phyloP scores from a whole-genome alignment of 2,888 invertebrate species.

The Seira sanloemensis region DNA sequence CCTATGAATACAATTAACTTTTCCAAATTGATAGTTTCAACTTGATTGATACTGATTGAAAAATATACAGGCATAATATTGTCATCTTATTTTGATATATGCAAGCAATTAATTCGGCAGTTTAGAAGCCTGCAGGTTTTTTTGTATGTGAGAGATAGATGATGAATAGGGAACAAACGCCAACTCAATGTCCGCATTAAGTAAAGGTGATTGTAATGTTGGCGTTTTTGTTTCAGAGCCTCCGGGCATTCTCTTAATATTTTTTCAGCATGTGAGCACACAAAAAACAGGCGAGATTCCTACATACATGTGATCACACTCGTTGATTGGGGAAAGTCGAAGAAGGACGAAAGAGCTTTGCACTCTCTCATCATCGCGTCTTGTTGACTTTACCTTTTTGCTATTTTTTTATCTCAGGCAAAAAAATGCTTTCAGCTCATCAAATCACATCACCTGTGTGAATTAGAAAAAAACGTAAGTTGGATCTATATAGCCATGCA shows the following conservation, averaged over 20 bases:
- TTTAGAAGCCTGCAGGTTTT: background rate
- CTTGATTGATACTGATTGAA: constrained; percentile 1
- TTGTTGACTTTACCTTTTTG: constrained; percentile 16
- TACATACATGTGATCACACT: constrained; percentile 40
- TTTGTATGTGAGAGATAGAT: background rate
- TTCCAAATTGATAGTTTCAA: background rate
- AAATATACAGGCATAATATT: background rate
- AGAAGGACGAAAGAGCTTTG: constrained; percentile 67
- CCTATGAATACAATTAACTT: background rate
- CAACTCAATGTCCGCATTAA: background rate
- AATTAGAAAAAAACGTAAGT: constrained; percentile 13
- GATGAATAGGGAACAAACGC: constrained; percentile 1
- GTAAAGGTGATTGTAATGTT: constrained; percentile 1
- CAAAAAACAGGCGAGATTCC: constrained; percentile 12
- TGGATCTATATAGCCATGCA: background rate
- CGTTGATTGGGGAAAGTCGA: constrained; percentile 63
- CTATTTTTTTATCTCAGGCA: constrained; percentile 4
- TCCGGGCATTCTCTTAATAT: constrained; percentile 22
- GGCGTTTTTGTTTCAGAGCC: constrained; percentile 12
- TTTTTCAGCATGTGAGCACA: background rate
- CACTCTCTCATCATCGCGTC: constrained; percentile 42
- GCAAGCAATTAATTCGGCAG: background rate
- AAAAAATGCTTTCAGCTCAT: constrained; percentile 43
- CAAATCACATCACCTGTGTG: constrained; percentile 64
- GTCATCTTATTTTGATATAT: background rate